These are phyloP conservation scores for Corvus cornix DNA, from an alignment of 2,113 vertebrate species.

Conservation along the genomic window DNA sequence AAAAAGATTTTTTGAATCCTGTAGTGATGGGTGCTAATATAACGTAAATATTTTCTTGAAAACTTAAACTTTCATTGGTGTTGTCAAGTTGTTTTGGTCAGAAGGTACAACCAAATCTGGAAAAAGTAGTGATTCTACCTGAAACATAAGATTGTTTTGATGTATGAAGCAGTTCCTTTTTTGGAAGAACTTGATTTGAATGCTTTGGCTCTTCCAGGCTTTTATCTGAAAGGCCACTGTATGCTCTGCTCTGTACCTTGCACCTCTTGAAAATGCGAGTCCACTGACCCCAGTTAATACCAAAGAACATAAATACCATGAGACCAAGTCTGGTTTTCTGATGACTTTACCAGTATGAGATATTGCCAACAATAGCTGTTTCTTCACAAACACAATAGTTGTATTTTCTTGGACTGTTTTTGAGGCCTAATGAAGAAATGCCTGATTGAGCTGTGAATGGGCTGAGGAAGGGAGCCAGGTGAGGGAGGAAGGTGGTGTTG, in stretches of 20 bases:
- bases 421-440: neutral
- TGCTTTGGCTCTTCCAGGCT: neutral
- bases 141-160: neutral
- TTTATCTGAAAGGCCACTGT: neutral
- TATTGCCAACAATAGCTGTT: neutral
- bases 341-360: neutral
- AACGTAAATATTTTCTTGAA: neutral
- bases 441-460: neutral
- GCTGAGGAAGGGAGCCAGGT: neutral
- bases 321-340: neutral
- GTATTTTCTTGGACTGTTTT: neutral
- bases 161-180: neutral
- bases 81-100: neutral
- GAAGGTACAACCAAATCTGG: neutral
- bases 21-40: neutral
- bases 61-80: neutral
- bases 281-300: neutral
- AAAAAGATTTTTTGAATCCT: neutral
- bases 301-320: neutral
- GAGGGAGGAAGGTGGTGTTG: neutral
- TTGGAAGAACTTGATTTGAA: neutral
- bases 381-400: neutral
- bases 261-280: neutral
- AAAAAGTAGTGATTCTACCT: neutral
- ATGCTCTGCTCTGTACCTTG: neutral